These are phyloP conservation scores for Hydrozoanthus tunicans DNA, from an alignment of 64 coral and sea anemone genomes.

Conservation along the genomic window DNA sequence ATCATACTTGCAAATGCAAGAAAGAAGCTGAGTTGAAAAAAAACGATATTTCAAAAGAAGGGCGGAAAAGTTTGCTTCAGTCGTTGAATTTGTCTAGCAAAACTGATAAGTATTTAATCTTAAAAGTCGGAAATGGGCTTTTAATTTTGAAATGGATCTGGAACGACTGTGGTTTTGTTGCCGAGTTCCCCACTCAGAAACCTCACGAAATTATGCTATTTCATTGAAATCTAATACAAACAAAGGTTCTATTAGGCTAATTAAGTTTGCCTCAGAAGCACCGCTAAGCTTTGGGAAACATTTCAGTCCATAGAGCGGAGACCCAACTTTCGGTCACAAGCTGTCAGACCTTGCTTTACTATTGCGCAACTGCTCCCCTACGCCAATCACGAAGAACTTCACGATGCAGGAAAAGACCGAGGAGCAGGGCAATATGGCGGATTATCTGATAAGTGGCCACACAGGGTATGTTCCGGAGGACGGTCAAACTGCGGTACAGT, in stretches of 20 bases:
- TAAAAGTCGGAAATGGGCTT: no score
- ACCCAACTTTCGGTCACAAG: neutral
- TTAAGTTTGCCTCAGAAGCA: neutral
- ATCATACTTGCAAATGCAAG: no score
- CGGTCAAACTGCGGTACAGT: slow-evolving; percentile 58
- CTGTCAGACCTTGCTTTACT: neutral
- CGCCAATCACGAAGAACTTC: neutral
- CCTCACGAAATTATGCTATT: neutral
- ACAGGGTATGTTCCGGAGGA: slow-evolving; percentile 91
- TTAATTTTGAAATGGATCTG: no score
- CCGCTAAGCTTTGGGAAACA: neutral
- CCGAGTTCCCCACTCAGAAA: neutral
- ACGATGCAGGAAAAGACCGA: neutral
- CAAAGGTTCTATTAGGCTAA: slow-evolving; percentile 15
- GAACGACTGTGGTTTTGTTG: neutral
- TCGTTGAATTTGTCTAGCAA: no score
- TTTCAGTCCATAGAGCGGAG: neutral
- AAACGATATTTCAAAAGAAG: no score
- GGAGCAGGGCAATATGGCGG: slow-evolving; percentile 28
- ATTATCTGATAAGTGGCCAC: slow-evolving; percentile 87
- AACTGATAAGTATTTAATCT: no score
- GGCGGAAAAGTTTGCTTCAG: no score
- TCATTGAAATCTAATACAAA: neutral
- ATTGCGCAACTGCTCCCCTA: neutral
- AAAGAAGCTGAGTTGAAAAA: no score